Evolutionary conservation across 2,113 vertebrate genomes (phyloP), one percentile per base, ranked within the genome.

Genomic region (Psophia crepitans): DNA sequence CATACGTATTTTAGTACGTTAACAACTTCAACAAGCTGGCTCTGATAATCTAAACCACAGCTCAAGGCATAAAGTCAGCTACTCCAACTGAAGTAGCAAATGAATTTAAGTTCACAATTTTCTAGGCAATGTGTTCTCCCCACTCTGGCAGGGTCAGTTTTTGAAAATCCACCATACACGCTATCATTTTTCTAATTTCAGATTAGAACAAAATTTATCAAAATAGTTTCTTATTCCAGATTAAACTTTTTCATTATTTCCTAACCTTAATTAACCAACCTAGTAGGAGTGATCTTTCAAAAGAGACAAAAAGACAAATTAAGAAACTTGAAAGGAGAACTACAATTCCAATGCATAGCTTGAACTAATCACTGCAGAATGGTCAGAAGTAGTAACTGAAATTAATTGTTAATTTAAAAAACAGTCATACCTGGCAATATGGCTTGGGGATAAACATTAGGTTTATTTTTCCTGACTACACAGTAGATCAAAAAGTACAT

Each of bases 401-500:
- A 82, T 41, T 6, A 92, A 84, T 1, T 66, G 12, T 27, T 80
- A 24, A 44, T 64, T 60, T 64, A 69, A 71, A 79, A 86, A 76
- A 21, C 23, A 69, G 60, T 96, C 97, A 78, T 98, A 98, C 99
- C 99, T 98, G 99, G 99, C 28, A 99, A 95, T 87, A 99, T 97
- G 51, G 97, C 98, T 97, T 98, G 94, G 56, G 99, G 98, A 94
- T 99, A 99, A 73, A 99, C 70, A 21, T 95, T 98, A 22, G 98
- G 99, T 32, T 89, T 98, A 96, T 98, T 99, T 94, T 98, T 99
- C 98, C 98, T 99, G 76, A 90, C 91, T 46, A 97, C 93, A 75
- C 99, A 99, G 94, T 99, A 99, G 58, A 98, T 97, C 66, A 98
- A 82, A 92, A 99, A 99, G 94, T 99, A 99, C 53, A 99, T 14